A percentile compares a stretch with the other conserved stretches of the same genome.
Evolutionary conservation across 2,888 invertebrate species (phyloP).

Genomic region (Dicranocentrus wangi): DNA sequence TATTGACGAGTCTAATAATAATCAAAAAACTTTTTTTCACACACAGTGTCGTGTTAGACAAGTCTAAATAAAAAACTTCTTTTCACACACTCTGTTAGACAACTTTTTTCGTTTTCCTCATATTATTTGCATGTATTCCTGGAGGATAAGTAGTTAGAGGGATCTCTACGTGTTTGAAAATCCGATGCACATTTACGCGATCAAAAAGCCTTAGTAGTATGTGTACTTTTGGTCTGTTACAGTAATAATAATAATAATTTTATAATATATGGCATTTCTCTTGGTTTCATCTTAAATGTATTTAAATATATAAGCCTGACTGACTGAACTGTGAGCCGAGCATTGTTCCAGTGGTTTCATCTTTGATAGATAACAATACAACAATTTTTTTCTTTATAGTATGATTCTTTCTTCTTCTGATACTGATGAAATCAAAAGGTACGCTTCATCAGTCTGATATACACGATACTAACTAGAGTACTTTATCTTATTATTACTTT

Average conservation of each 20-base stretch:
- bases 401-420: background rate
- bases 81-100: no score
- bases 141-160: no score
- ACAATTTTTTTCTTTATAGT: background rate
- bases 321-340: constrained; percentile 14
- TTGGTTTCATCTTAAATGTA: background rate
- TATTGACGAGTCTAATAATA: no score
- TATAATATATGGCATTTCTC: constrained; percentile 5
- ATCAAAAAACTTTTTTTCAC: no score
- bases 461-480: background rate
- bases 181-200: background rate
- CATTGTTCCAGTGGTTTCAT: constrained; percentile 4
- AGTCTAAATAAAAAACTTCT: no score
- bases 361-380: no score
- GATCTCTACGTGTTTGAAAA: no score
- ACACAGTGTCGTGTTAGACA: no score
- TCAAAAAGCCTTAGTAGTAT: no score
- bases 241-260: no score
- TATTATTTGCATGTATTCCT: no score
- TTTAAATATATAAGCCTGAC: constrained; percentile 3
- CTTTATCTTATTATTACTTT: background rate
- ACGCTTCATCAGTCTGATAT: constrained; percentile 21
- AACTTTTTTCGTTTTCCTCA: no score
- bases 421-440: constrained; percentile 29
- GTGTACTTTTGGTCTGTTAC: constrained; percentile 14